A percentile compares a stretch with the other conserved stretches of the same genome.
phyloP scores from a whole-genome alignment of 1,140 invertebrate genomes.

The Lepidurus apus region DNA sequence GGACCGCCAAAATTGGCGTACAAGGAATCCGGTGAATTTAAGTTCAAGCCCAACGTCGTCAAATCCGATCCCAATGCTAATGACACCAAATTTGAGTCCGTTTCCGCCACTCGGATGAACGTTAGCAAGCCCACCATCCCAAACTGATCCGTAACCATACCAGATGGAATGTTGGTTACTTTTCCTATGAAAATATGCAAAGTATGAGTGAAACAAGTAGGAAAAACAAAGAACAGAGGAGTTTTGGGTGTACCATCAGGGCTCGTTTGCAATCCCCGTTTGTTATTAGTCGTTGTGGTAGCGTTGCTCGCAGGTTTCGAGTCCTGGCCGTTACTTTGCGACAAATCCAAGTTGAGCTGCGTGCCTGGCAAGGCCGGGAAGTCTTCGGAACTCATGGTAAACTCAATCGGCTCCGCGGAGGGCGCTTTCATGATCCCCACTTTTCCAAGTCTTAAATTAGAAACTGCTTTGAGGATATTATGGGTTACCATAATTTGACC shows the following conservation, averaged over 20 bases:
- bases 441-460: constrained; percentile 44
- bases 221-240: background rate
- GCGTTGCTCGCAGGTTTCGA: constrained; percentile 26
- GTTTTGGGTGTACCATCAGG: constrained; percentile 68
- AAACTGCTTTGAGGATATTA: constrained; percentile 19
- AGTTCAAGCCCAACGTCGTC: constrained; percentile 92
- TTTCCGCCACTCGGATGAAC: constrained; percentile 95
- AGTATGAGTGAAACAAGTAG: constrained; percentile 26
- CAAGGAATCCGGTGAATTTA: constrained; percentile 93
- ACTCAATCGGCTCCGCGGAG: constrained; percentile 83
- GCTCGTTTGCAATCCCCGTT: constrained; percentile 86
- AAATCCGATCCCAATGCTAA: constrained; percentile 94
- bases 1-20: constrained; percentile 97
- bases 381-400: constrained; percentile 96
- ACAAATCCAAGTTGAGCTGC: constrained; percentile 39
- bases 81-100: constrained; percentile 89
- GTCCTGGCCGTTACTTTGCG: constrained; percentile 23
- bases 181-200: constrained; percentile 55
- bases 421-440: constrained; percentile 95
- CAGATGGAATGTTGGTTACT: constrained; percentile 94
- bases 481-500: constrained; percentile 36
- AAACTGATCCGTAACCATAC: constrained; percentile 99
- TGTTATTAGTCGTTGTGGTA: constrained; percentile 39
- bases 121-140: constrained; percentile 96
- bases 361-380: constrained; percentile 89